These are phyloP conservation scores for Euwallacea fornicatus DNA, from an alignment of 1,140 invertebrate species.

Conservation along the genomic window DNA sequence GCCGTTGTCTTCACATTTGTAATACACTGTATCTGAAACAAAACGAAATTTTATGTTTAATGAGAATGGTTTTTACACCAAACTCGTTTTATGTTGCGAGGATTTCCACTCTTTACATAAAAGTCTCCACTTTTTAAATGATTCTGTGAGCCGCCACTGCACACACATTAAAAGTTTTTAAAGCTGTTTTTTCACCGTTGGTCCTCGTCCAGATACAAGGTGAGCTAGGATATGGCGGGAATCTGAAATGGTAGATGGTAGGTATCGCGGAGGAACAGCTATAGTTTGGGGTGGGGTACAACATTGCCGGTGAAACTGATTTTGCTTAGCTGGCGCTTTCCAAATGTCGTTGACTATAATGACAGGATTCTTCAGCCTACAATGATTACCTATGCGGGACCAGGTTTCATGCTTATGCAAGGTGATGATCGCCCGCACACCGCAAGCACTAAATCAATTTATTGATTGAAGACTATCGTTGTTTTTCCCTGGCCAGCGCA, in stretches of 20 bases:
- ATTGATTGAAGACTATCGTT: not conserved
- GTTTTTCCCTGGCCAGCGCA: not conserved
- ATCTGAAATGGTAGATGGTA: not conserved
- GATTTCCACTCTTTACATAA: no score
- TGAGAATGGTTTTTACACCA: not conserved
- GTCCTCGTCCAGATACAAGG: not conserved
- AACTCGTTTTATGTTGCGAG: no score
- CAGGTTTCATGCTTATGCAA: not conserved
- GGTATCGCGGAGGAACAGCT: not conserved
- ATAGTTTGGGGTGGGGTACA: not conserved
- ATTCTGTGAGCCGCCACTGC: no score
- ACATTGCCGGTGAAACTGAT: not conserved
- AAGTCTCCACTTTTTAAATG: no score
- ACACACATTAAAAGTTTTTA: no score
- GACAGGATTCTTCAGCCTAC: not conserved
- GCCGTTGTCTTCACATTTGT: constrained; percentile 62
- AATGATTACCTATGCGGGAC: not conserved
- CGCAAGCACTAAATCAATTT: not conserved
- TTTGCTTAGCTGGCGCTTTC: not conserved
- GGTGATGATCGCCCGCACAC: not conserved
- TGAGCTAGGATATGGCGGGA: not conserved
- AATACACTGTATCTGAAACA: constrained; percentile 62
- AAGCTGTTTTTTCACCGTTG: no score
- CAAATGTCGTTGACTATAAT: not conserved
- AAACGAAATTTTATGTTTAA: not conserved